Base-by-base conservation (phyloP, 64 coral and sea anemone genomes). In the Dendrophyllia cribrosa region DNA sequence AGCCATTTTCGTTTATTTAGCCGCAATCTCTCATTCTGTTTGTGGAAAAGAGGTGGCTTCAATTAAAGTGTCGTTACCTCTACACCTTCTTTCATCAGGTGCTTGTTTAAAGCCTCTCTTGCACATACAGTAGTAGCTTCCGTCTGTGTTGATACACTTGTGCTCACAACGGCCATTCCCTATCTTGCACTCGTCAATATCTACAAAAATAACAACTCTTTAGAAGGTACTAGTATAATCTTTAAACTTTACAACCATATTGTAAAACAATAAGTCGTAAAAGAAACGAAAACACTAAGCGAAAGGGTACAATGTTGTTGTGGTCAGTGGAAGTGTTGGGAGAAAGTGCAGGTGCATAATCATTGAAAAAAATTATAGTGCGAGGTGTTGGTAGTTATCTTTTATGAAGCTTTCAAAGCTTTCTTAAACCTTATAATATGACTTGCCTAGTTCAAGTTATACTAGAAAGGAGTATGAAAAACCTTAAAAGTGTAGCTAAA, bases 71-170 rank as follows among this genome's bases (percentile, higher is more conserved):
- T 83, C 59, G 70, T 83, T 96, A 98, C 97, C 97, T 87, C 85
- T 75, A 55, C 97, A 98, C 59, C 80, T 93, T 69, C 70, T 78
- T 19, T 88, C 97, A 43, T 96, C 94, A 15, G 91, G 23, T 50
- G 83, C 88, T 19, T 83, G 87, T 19, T 47, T 95, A 87, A 77
- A 98, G 19, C 97, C 97, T 91, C 87, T 93, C 13, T 21, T 91
- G 90, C 97, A 98, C 61, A 93, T 48, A 56, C 97, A 98, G 23
- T 98, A 88, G 45, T 88, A 96, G 69, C 94, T 91, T 10, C 97
- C 97, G 9, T 93, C 94, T 14, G 97, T 96, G 63, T 98, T 98
- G 6, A 98, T 83, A 45, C 97, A 98, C 16, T 86, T 89, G 47
- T 96, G 94, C 5, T 98, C 91, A 79, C 97, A 98, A 58, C 90